These are phyloP conservation scores for Otus scops DNA, from an alignment of 2,797 vertebrate species.

Conservation along the genomic window DNA sequence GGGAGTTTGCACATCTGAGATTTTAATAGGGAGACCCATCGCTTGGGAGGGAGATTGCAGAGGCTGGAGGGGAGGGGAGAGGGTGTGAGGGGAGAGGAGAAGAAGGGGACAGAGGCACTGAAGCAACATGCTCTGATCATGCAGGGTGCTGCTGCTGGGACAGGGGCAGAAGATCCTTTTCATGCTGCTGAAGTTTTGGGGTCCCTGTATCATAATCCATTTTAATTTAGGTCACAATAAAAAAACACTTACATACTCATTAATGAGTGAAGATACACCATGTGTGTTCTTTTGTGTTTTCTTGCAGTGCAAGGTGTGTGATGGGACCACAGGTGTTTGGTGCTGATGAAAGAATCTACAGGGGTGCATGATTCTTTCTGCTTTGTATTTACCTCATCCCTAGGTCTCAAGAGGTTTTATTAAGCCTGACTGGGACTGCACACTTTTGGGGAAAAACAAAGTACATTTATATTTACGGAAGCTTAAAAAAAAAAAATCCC, in stretches of 20 bases:
- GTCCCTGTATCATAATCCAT: not conserved
- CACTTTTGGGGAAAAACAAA: not conserved
- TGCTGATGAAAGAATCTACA: not conserved
- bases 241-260: not conserved
- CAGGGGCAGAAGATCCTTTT: not conserved
- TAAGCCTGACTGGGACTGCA: not conserved
- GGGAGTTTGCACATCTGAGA: not conserved
- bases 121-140: not conserved
- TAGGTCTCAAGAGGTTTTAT: not conserved
- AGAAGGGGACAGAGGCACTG: not conserved
- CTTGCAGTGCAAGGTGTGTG: not conserved
- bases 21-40: rapidly evolving
- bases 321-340: not conserved
- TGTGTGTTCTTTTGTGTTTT: not conserved
- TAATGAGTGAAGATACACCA: not conserved
- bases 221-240: not conserved
- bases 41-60: not conserved
- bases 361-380: not conserved
- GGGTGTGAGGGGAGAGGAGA: not conserved
- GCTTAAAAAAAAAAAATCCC: not conserved
- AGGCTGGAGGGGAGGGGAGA: not conserved
- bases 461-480: not conserved
- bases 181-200: not conserved
- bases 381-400: not conserved
- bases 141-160: not conserved